Evolutionary conservation across 1,140 invertebrate genomes (phyloP).

Genomic region (Bicyclus anynana): DNA sequence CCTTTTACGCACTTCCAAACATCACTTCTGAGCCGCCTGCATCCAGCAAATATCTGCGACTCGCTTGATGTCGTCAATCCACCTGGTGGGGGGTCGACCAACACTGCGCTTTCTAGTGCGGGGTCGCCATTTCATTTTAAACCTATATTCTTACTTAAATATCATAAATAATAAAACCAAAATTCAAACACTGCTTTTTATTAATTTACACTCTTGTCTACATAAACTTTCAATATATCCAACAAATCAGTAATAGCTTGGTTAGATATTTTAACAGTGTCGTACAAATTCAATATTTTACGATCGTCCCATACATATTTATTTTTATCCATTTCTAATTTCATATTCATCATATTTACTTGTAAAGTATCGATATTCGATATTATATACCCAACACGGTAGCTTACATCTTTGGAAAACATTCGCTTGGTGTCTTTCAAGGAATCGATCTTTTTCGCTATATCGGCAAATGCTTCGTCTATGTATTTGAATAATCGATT

Average conservation of each 20-base stretch:
- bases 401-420: slow-evolving; percentile 26
- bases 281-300: slow-evolving; percentile 40
- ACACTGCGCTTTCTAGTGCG: no score
- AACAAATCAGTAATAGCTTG: slow-evolving; percentile 26
- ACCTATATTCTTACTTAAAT: no score
- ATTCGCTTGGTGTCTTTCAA: slow-evolving; percentile 27
- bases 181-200: neutral
- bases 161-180: no score
- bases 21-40: no score
- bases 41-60: no score
- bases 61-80: no score
- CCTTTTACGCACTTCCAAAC: no score
- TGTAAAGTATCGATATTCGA: slow-evolving; percentile 40
- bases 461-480: slow-evolving; percentile 38
- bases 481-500: slow-evolving; percentile 36
- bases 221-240: slow-evolving; percentile 24
- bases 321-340: slow-evolving; percentile 27
- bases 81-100: no score
- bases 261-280: slow-evolving; percentile 36
- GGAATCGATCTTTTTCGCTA: slow-evolving; percentile 32
- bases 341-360: slow-evolving; percentile 38
- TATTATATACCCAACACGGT: slow-evolving; percentile 45
- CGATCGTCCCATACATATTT: slow-evolving; percentile 32
- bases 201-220: slow-evolving; percentile 5
- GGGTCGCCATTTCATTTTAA: no score